Conservation (phyloP, 2,888 invertebrate species). For the Hydraecia micacea region DNA sequence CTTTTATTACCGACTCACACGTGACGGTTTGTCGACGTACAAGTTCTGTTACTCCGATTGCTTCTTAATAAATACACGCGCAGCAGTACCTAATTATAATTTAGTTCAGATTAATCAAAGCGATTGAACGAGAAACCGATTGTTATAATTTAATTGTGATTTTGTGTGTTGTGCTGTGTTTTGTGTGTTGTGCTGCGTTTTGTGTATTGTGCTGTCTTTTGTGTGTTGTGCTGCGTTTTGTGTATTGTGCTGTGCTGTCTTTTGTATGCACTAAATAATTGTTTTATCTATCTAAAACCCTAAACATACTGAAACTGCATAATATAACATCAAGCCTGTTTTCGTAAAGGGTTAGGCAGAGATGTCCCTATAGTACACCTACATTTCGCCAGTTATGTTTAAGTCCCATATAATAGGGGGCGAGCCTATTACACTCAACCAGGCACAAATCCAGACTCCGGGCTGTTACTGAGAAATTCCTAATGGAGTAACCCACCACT, state of each 20-base stretch:
- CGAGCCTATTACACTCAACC: background rate
- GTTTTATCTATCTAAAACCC: no score
- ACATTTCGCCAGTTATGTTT: background rate
- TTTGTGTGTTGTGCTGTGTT: background rate
- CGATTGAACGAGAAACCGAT: conserved; percentile 5
- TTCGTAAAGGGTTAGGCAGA: background rate
- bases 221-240: no score
- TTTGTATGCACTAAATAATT: no score
- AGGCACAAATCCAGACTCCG: background rate
- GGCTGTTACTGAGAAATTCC: background rate
- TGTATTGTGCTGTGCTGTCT: no score
- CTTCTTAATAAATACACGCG: conserved; percentile 2
- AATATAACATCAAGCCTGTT: background rate
- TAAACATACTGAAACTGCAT: background rate
- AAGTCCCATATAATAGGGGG: background rate
- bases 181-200: background rate
- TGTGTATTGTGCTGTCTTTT: no score
- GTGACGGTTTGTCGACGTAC: background rate
- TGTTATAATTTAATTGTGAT: background rate
- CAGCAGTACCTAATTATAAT: conserved; percentile 4
- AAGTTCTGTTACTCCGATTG: background rate
- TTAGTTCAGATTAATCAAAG: conserved; percentile 31
- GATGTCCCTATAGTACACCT: background rate
- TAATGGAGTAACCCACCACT: background rate
- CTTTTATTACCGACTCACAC: background rate